A percentile compares a stretch with the other conserved stretches of the same genome.
These are phyloP conservation scores for Toxonevra muliebris DNA, from an alignment of 2,888 invertebrate genomes.

Conservation along the genomic window DNA sequence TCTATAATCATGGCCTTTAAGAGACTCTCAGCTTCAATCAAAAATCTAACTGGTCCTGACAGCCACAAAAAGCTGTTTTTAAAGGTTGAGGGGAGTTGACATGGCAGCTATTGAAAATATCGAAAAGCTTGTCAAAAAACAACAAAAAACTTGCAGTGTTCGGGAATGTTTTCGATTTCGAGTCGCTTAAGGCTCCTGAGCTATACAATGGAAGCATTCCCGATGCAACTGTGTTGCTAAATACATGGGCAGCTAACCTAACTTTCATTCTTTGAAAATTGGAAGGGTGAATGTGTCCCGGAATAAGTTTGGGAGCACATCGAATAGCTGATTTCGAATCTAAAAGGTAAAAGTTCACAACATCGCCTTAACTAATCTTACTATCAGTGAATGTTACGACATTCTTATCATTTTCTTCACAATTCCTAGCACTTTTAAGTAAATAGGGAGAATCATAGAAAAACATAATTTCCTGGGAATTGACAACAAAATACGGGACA, in stretches of 20 bases:
- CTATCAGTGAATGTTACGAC: conserved; percentile 1
- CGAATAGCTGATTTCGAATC: conserved; percentile 12
- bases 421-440: conserved; percentile 22
- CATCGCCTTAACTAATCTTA: conserved; percentile 12
- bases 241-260: conserved; percentile 15
- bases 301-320: conserved; percentile 22
- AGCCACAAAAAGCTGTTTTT: not conserved
- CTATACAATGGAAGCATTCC: conserved; percentile 13
- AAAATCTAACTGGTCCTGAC: conserved; percentile 7
- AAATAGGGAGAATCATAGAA: conserved; percentile 20
- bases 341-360: conserved; percentile 9
- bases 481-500: no score
- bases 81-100: conserved; percentile 1
- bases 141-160: conserved; percentile 22
- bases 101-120: not conserved
- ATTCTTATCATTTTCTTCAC: conserved; percentile 15
- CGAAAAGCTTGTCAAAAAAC: conserved; percentile 26
- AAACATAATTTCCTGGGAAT: no score
- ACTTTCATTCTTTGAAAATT: conserved; percentile 28
- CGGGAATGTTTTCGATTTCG: conserved; percentile 2
- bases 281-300: conserved; percentile 18
- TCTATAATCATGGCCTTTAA: not conserved
- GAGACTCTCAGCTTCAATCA: conserved; percentile 3
- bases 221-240: conserved; percentile 8
- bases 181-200: conserved; percentile 2